Evolutionary conservation across 2,888 invertebrate species (phyloP).

Genomic region (Drosophila austrosaltans): DNA sequence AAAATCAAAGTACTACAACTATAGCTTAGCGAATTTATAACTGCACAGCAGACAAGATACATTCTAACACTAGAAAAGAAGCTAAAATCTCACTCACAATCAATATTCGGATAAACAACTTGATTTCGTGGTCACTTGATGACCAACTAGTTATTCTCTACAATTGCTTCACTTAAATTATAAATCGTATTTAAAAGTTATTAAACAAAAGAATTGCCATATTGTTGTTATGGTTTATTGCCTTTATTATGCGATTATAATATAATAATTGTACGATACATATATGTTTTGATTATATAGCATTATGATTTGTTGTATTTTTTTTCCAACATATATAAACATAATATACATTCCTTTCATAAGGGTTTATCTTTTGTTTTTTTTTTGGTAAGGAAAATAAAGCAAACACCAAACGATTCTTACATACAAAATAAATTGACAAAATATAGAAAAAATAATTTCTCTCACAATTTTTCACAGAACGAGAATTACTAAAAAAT

Average conservation of each 20-base stretch:
- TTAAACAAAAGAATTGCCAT: neutral
- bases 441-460: neutral
- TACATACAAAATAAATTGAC: constrained; percentile 28
- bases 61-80: too few species aligned
- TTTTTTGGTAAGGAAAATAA: constrained; percentile 9
- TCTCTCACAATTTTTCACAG: neutral
- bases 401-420: constrained; percentile 30
- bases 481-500: constrained; percentile 18
- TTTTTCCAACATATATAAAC: constrained; percentile 29
- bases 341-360: constrained; percentile 16
- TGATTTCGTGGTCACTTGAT: too few species aligned
- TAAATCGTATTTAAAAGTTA: neutral
- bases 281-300: constrained; percentile 47
- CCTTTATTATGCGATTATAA: constrained; percentile 30
- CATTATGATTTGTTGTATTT: constrained; percentile 15
- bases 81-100: too few species aligned
- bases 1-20: too few species aligned
- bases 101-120: too few species aligned
- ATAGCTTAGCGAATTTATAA: too few species aligned
- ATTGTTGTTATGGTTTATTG: constrained; percentile 3
- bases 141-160: too few species aligned
- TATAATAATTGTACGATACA: constrained; percentile 25
- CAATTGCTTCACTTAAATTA: neutral
- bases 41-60: too few species aligned
- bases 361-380: neutral